These are phyloP conservation scores for Paratilapia polleni DNA, from an alignment of 2,113 vertebrate species.

Conservation along the genomic window DNA sequence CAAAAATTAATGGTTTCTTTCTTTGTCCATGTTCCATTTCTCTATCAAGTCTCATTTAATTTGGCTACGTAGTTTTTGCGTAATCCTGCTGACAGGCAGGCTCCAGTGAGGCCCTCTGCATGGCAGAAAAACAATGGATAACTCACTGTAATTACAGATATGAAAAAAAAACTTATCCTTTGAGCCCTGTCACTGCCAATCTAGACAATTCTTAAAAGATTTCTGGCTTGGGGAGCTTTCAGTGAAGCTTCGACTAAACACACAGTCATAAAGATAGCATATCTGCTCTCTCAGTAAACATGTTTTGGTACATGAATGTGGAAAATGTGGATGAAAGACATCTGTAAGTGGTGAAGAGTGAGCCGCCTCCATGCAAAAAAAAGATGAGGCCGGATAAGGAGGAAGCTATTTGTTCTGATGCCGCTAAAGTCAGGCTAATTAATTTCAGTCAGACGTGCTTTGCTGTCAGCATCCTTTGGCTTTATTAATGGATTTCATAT, in stretches of 20 bases:
- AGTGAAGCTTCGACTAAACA: background rate
- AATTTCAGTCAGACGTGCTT: constrained; percentile 50
- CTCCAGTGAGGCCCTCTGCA: background rate
- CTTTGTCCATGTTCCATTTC: background rate
- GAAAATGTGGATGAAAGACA: constrained; percentile 14
- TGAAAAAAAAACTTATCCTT: background rate
- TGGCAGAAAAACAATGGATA: constrained; percentile 11
- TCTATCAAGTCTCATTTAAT: background rate
- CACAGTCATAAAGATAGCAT: background rate
- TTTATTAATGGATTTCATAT: constrained; percentile 46
- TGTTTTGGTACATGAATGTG: constrained; percentile 12
- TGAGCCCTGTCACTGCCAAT: background rate
- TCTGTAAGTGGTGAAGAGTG: constrained; percentile 25
- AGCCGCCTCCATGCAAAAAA: constrained; percentile 13
- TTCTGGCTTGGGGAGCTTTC: constrained; percentile 10
- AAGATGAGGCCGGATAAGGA: constrained; percentile 46
- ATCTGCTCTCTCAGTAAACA: background rate
- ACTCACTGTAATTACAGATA: constrained; percentile 15
- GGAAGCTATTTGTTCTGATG: constrained; percentile 41
- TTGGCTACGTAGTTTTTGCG: background rate
- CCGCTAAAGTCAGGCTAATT: constrained; percentile 51
- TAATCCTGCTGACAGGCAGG: background rate
- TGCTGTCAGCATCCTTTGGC: constrained; percentile 43
- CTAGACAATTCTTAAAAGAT: background rate
- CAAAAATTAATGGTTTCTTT: background rate